Evolutionary conservation across 2,888 invertebrate genomes (phyloP).

Genomic region (Acleris laterana): DNA sequence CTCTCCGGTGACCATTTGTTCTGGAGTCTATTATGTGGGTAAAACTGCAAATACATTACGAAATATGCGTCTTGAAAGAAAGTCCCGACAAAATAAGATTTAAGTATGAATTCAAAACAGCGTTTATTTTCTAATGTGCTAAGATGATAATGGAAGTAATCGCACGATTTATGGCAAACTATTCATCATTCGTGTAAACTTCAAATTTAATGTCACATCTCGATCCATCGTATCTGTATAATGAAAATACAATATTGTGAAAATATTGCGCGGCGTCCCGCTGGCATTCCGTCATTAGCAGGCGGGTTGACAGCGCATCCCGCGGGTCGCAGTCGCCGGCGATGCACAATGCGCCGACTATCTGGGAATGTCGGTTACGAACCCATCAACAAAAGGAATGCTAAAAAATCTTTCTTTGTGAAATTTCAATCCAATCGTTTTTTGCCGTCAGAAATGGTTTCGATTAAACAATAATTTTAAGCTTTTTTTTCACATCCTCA

Average conservation of each 20-base stretch:
- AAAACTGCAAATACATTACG: conserved; percentile 14
- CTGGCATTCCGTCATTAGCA: conserved; percentile 80
- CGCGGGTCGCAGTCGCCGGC: conserved; percentile 70
- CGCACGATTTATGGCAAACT: conserved; percentile 42
- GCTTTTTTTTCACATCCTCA: conserved; percentile 66
- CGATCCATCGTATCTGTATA: conserved; percentile 56
- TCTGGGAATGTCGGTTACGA: conserved; percentile 83
- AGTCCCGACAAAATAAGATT: conserved; percentile 1
- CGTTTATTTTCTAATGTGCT: conserved; percentile 9
- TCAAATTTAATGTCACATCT: conserved; percentile 50
- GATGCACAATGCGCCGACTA: conserved; percentile 71
- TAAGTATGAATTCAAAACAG: not conserved
- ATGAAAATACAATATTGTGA: conserved; percentile 73
- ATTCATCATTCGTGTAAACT: conserved; percentile 57
- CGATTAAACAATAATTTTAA: conserved; percentile 73
- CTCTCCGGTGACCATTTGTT: conserved; percentile 39
- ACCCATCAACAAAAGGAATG: conserved; percentile 71
- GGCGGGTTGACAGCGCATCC: conserved; percentile 65
- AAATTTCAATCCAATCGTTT: conserved; percentile 68
- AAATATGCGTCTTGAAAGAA: conserved; percentile 12
- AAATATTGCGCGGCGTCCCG: conserved; percentile 75
- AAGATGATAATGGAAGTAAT: conserved; percentile 36
- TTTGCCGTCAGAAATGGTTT: conserved; percentile 70
- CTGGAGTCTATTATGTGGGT: conserved; percentile 15
- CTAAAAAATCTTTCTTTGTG: conserved; percentile 71